phyloP scores from a whole-genome alignment of 2,888 invertebrate species.

The Brachyptera putata region DNA sequence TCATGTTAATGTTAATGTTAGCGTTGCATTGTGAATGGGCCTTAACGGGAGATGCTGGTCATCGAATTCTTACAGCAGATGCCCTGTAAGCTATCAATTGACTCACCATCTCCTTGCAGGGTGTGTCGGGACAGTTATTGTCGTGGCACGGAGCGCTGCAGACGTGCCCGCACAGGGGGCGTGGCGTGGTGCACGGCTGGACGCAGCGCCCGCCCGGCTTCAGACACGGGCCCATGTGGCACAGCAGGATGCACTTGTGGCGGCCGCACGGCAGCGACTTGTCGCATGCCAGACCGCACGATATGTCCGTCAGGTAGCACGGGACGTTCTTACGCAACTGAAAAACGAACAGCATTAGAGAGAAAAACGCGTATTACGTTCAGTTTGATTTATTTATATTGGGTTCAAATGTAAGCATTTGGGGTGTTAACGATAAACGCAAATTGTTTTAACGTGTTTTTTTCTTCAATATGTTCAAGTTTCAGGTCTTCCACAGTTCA shows the following conservation, averaged over 20 bases:
- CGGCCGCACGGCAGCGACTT: conserved; percentile 74
- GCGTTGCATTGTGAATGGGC: too few species aligned
- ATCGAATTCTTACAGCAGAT: too few species aligned
- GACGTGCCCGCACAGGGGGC: conserved; percentile 74
- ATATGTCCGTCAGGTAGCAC: conserved; percentile 79
- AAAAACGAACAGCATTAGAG: conserved; percentile 35
- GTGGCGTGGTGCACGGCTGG: conserved; percentile 70
- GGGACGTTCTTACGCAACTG: conserved; percentile 83
- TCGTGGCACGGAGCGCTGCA: conserved; percentile 83
- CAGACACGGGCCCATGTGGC: conserved; percentile 72
- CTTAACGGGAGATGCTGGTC: too few species aligned
- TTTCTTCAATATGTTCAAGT: too few species aligned
- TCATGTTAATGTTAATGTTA: too few species aligned
- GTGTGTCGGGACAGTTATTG: conserved; percentile 62
- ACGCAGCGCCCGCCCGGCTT: conserved; percentile 61
- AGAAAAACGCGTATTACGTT: too few species aligned
- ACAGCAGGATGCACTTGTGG: conserved; percentile 77
- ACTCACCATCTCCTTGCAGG: conserved; percentile 66
- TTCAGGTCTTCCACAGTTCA: too few species aligned
- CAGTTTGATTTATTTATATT: too few species aligned
- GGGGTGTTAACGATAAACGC: too few species aligned
- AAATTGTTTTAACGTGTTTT: too few species aligned
- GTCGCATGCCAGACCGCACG: conserved; percentile 85
- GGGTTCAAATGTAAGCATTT: too few species aligned
- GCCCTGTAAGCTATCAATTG: too few species aligned